phyloP scores from a whole-genome alignment of 2,888 invertebrate species.

The Drosophila heteroneura region DNA sequence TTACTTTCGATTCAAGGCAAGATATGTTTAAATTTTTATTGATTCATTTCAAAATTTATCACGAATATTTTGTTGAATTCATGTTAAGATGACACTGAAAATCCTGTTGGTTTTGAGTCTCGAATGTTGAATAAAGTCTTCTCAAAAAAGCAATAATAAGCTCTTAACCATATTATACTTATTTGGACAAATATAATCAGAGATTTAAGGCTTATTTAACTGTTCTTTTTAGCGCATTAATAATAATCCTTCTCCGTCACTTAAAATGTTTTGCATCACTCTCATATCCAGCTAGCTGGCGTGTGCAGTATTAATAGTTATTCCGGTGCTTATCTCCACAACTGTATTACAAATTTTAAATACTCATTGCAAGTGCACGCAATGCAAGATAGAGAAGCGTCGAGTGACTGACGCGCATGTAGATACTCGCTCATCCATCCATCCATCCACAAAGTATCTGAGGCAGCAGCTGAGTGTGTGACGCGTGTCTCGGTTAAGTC shows the following conservation, averaged over 20 bases:
- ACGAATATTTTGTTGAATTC: not conserved
- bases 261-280: not conserved
- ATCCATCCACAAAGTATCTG: slow-evolving; percentile 13
- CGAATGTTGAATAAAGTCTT: not conserved
- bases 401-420: slow-evolving; percentile 43
- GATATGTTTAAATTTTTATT: not conserved
- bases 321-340: not conserved
- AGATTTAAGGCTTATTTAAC: not conserved
- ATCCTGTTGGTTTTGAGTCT: not conserved
- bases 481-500: slow-evolving; percentile 41
- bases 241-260: not conserved
- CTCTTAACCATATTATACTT: not conserved
- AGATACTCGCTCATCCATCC: slow-evolving; percentile 19
- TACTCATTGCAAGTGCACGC: slow-evolving; percentile 20
- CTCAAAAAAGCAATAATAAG: not conserved
- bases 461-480: slow-evolving; percentile 18
- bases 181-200: not conserved
- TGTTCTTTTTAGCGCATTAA: not conserved
- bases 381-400: slow-evolving; percentile 27
- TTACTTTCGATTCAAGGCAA: not conserved
- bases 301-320: not conserved
- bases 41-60: not conserved
- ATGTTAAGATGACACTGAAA: not conserved
- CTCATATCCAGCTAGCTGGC: not conserved
- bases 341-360: slow-evolving; percentile 6